Percentiles rank a stretch among this genome's conserved stretches.
Conservation (phyloP, 2,888 invertebrate genomes). For the Nomada fabriciana region DNA sequence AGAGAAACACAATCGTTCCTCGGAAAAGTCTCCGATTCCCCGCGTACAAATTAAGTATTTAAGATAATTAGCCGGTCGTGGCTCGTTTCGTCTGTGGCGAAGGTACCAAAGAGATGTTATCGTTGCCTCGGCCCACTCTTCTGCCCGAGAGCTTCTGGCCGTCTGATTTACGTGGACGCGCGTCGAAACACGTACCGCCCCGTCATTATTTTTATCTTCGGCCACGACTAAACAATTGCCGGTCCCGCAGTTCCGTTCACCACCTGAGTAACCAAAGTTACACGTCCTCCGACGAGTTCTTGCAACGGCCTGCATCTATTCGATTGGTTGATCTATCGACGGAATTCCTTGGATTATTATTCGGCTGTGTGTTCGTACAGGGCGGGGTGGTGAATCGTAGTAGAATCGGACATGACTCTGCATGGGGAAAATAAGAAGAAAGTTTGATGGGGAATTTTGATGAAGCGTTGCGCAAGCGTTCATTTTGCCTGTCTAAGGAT, state of each 20-base stretch:
- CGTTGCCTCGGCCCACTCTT: constrained; percentile 7
- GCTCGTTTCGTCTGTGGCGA: constrained; percentile 46
- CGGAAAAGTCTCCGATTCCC: constrained; percentile 57
- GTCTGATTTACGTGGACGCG: constrained; percentile 60
- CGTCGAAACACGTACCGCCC: constrained; percentile 41
- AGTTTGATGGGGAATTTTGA: no score
- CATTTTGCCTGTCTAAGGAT: no score
- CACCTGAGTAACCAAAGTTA: not conserved
- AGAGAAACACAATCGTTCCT: constrained; percentile 6
- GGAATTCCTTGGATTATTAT: not conserved
- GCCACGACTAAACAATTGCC: constrained; percentile 58
- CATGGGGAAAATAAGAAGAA: no score
- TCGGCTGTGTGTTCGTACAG: no score
- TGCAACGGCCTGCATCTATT: no score
- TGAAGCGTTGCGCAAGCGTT: no score
- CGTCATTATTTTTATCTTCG: constrained; percentile 62
- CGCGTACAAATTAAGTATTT: constrained; percentile 74
- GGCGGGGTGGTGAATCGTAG: no score
- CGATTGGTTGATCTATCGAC: not conserved
- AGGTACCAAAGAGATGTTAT: constrained; percentile 58
- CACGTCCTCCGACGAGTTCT: not conserved
- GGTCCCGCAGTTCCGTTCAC: constrained; percentile 5
- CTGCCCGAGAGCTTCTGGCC: constrained; percentile 34
- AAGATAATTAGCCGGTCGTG: constrained; percentile 76
- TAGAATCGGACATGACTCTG: no score